A percentile compares a stretch with the other conserved stretches of the same genome.
Conservation (phyloP, 2,888 invertebrate species). For the Apamea crenata region DNA sequence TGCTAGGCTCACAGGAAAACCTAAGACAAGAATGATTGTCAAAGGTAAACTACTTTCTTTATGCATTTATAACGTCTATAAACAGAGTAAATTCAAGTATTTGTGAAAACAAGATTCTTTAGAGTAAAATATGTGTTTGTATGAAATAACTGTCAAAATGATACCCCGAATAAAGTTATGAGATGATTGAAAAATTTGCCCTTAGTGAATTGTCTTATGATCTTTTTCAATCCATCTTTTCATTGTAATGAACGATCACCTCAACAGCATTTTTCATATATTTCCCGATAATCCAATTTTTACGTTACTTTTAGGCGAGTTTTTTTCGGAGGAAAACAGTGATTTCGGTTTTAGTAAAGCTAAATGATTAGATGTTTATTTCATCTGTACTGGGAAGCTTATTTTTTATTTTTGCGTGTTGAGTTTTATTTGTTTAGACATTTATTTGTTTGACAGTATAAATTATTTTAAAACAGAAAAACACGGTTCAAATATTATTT, state of each 20-base stretch:
- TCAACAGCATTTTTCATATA: background rate
- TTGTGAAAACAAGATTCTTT: no score
- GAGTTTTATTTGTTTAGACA: background rate
- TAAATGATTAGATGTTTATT: background rate
- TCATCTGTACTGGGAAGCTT: background rate
- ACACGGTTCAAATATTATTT: no score
- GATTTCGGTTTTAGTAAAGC: background rate
- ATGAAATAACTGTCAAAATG: no score
- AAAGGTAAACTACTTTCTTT: no score
- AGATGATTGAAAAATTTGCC: no score
- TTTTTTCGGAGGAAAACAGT: background rate
- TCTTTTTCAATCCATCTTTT: background rate
- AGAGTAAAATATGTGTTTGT: no score
- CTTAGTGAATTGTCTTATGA: background rate
- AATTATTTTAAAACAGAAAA: background rate
- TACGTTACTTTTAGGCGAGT: background rate
- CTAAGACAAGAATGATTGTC: no score
- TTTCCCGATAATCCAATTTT: no score
- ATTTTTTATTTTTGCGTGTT: background rate
- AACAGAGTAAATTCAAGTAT: background rate
- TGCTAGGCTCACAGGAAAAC: background rate
- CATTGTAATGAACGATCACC: background rate
- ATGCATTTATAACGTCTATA: no score
- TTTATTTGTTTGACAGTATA: background rate
- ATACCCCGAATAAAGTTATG: no score